Percentiles rank a stretch among this genome's conserved stretches.
These are phyloP conservation scores for Acanthopleura granulata DNA, from an alignment of 2,888 invertebrate genomes.

Conservation along the genomic window DNA sequence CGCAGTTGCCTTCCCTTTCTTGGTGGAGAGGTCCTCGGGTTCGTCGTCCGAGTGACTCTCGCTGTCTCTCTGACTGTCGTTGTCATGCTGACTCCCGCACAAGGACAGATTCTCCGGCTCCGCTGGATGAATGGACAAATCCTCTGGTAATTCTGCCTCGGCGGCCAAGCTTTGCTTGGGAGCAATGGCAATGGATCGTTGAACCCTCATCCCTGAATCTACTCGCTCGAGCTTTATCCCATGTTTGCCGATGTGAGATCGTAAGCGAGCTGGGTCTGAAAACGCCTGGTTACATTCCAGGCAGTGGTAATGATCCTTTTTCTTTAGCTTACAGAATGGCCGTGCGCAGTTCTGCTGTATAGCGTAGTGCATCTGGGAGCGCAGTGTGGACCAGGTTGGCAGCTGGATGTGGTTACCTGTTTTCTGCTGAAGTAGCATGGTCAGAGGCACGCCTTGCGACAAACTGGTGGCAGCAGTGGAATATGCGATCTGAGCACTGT, in stretches of 20 bases:
- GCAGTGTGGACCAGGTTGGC: constrained; percentile 50
- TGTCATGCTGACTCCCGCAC: neutral
- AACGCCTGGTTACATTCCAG: constrained; percentile 85
- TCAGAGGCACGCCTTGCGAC: constrained; percentile 36
- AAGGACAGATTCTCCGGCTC: constrained; percentile 14
- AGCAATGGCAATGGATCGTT: constrained; percentile 26
- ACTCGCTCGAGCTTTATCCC: constrained; percentile 44
- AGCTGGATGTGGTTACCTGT: constrained; percentile 38
- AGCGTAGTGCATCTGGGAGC: constrained; percentile 60
- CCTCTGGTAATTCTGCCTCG: constrained; percentile 31
- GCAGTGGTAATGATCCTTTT: constrained; percentile 84
- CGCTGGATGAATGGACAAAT: neutral
- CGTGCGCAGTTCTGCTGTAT: constrained; percentile 75
- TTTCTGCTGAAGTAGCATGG: constrained; percentile 51
- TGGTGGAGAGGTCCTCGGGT: constrained; percentile 19
- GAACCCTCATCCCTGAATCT: neutral
- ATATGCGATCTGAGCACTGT: neutral
- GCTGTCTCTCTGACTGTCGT: constrained; percentile 3
- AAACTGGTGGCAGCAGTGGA: constrained; percentile 19
- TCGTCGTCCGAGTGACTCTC: constrained; percentile 12
- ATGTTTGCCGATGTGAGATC: constrained; percentile 81
- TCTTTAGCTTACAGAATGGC: constrained; percentile 85
- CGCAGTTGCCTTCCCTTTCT: constrained; percentile 33
- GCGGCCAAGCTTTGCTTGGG: constrained; percentile 24
- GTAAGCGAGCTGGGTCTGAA: constrained; percentile 79